Evolutionary conservation across 2,113 vertebrate species (phyloP).

Genomic region (Kobus ellipsiprymnus): DNA sequence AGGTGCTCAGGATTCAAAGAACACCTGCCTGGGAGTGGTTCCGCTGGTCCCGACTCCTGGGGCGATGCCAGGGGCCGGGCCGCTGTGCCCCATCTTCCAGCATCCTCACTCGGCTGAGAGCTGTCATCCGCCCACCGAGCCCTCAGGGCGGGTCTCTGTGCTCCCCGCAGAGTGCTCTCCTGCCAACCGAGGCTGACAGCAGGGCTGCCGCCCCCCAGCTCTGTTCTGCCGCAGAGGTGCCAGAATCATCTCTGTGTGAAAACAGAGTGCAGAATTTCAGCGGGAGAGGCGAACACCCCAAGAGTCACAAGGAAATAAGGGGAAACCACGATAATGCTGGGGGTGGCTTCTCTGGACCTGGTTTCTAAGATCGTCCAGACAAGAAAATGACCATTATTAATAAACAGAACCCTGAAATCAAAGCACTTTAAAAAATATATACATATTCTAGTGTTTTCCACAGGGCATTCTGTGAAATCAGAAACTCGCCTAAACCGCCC

Average conservation of each 20-base stretch:
- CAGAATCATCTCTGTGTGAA: not conserved
- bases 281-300: not conserved
- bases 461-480: not conserved
- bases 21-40: not conserved
- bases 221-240: not conserved
- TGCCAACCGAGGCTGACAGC: not conserved
- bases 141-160: too few relatives aligned
- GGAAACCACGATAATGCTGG: rapidly evolving
- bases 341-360: not conserved
- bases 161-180: not conserved
- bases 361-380: not conserved
- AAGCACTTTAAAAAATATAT: not conserved
- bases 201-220: too few relatives aligned
- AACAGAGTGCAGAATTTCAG: rapidly evolving
- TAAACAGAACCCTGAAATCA: not conserved
- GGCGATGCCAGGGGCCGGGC: not conserved
- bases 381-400: not conserved
- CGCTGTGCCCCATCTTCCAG: rapidly evolving
- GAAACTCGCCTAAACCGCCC: not conserved
- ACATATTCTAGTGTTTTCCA: not conserved
- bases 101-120: rapidly evolving
- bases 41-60: not conserved
- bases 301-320: not conserved
- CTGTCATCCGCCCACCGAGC: rapidly evolving
- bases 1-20: rapidly evolving